phyloP scores from a whole-genome alignment of 2,113 vertebrate species.

The Columbina picui region DNA sequence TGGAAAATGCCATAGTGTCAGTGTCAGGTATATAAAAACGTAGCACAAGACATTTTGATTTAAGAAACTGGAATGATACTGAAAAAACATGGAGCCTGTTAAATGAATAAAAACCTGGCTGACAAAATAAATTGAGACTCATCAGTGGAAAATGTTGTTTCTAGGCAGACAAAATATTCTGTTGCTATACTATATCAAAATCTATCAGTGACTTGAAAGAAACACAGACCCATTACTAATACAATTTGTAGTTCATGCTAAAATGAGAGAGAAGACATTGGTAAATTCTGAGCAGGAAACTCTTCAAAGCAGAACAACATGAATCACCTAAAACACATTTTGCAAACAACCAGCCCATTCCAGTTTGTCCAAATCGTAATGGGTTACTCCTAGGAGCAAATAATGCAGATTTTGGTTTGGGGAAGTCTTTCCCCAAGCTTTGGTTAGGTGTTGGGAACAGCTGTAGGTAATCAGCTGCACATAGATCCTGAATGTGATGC shows the following conservation, averaged over 20 bases:
- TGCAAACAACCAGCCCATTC: neutral
- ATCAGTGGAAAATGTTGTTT: neutral
- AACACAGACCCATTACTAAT: neutral
- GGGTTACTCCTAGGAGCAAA: neutral
- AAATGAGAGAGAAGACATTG: neutral
- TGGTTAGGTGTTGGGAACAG: neutral
- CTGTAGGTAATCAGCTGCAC: neutral
- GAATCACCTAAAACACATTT: neutral
- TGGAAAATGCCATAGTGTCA: neutral
- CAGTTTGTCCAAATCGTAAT: neutral
- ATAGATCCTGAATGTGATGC: neutral
- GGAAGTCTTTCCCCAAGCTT: neutral
- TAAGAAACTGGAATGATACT: neutral
- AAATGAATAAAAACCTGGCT: neutral
- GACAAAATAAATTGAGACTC: neutral
- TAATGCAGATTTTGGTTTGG: neutral
- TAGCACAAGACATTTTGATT: neutral
- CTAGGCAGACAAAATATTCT: slow-evolving; percentile 34
- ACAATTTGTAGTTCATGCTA: neutral
- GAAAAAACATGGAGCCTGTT: neutral
- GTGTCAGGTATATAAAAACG: neutral
- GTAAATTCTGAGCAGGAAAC: neutral
- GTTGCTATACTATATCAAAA: neutral
- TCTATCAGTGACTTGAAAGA: neutral
- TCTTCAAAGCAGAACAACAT: neutral